phyloP scores from a whole-genome alignment of 2,113 vertebrate genomes.

The Oplegnathus fasciatus region DNA sequence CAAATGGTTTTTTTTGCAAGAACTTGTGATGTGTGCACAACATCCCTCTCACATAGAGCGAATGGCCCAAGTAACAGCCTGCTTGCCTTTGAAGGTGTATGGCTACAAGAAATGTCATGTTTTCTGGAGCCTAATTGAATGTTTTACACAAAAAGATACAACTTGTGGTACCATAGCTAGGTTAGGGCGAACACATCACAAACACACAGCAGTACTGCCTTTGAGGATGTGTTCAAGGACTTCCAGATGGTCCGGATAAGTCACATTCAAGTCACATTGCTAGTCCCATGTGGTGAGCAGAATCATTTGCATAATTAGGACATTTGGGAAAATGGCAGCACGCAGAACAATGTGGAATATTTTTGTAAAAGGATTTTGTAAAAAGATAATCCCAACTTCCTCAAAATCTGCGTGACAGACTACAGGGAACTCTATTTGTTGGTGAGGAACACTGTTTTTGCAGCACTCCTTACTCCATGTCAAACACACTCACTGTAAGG shows the following conservation, averaged over 20 bases:
- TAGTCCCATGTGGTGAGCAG: constrained; percentile 52
- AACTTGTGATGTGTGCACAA: constrained; percentile 6
- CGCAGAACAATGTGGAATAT: neutral
- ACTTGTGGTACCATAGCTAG: neutral
- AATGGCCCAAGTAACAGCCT: neutral
- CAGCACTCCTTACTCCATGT: neutral
- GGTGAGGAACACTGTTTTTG: neutral
- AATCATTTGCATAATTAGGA: constrained; percentile 67
- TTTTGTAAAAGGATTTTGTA: neutral
- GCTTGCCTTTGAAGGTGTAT: neutral
- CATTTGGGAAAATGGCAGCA: constrained; percentile 54
- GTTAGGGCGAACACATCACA: neutral
- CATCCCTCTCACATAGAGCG: neutral
- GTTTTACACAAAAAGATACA: neutral
- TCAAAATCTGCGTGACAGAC: constrained; percentile 2
- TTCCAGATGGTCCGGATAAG: constrained; percentile 67
- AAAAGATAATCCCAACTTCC: constrained; percentile 8
- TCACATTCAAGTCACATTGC: constrained; percentile 44
- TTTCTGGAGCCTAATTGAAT: neutral
- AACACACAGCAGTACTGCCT: constrained; percentile 22
- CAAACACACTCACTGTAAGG: neutral
- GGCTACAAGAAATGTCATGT: neutral
- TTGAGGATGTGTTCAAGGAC: constrained; percentile 60
- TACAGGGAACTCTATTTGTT: neutral
- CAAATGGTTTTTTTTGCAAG: neutral